A percentile compares a stretch with the other conserved stretches of the same genome.
phyloP scores from a whole-genome alignment of 2,797 vertebrate species.

The Leucoraja ocellata region DNA sequence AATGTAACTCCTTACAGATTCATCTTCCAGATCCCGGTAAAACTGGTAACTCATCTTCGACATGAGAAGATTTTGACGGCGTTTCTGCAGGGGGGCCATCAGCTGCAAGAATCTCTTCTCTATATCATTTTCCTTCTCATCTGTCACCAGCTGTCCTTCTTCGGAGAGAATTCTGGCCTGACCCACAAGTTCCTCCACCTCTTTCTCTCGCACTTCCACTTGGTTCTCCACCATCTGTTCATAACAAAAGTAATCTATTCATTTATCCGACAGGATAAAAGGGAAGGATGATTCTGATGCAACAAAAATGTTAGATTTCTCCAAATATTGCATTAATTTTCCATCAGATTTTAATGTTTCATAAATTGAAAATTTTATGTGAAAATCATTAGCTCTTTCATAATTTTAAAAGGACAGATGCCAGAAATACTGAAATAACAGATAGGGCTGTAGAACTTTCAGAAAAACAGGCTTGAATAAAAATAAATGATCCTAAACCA shows the following conservation, averaged over 20 bases:
- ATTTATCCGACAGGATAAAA: neutral
- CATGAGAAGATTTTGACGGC: slow-evolving; percentile 73
- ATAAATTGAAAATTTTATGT: neutral
- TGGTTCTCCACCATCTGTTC: slow-evolving; percentile 82
- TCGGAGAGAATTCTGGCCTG: slow-evolving; percentile 56
- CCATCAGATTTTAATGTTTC: neutral
- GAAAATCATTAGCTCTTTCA: neutral
- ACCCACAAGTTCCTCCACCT: slow-evolving; percentile 76
- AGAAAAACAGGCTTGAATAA: neutral
- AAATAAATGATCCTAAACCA: neutral
- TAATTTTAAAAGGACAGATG: neutral
- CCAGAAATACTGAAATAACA: neutral
- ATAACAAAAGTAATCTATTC: neutral
- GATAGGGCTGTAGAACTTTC: neutral
- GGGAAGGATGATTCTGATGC: neutral
- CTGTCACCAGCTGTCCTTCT: slow-evolving; percentile 60
- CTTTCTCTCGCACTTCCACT: slow-evolving; percentile 68
- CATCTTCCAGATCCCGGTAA: slow-evolving; percentile 81
- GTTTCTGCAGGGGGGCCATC: slow-evolving; percentile 69
- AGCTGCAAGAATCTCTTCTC: slow-evolving; percentile 73
- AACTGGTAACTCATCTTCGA: slow-evolving; percentile 78
- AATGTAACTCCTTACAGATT: slow-evolving; percentile 64
- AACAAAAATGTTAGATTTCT: neutral
- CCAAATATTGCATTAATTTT: too few relatives aligned
- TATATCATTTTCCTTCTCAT: slow-evolving; percentile 64